phyloP scores from a whole-genome alignment of 2,797 vertebrate genomes.

The Falco novaeseelandiae region DNA sequence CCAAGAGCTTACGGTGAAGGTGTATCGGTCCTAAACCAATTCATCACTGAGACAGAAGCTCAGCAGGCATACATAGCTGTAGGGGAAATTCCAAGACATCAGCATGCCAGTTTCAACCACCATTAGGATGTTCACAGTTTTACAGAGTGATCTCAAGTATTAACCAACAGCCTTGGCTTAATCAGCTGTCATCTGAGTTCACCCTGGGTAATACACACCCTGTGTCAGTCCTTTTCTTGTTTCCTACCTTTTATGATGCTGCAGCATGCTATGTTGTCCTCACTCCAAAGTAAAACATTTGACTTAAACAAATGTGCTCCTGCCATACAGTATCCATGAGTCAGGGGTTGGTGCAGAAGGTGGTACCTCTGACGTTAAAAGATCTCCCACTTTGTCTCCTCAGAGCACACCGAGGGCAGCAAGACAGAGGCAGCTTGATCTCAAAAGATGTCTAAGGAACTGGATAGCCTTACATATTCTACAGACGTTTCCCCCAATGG shows the following conservation, averaged over 20 bases:
- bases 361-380: background rate
- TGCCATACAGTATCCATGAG: background rate
- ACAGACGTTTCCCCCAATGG: background rate
- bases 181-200: background rate
- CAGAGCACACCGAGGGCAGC: background rate
- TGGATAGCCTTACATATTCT: background rate
- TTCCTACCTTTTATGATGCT: background rate
- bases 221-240: background rate
- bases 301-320: background rate
- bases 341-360: background rate
- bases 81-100: background rate
- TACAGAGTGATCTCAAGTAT: background rate
- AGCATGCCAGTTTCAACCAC: background rate
- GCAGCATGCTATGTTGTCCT: background rate
- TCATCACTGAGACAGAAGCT: background rate
- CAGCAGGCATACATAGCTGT: background rate
- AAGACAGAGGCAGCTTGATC: background rate
- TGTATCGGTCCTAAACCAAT: background rate
- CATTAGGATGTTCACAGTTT: background rate
- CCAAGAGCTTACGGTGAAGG: background rate
- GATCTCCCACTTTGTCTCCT: background rate
- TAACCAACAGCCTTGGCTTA: background rate
- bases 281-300: background rate
- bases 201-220: too few species aligned
- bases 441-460: background rate